These are phyloP conservation scores for Lysandra bellargus DNA, from an alignment of 2,888 invertebrate genomes.

Conservation along the genomic window DNA sequence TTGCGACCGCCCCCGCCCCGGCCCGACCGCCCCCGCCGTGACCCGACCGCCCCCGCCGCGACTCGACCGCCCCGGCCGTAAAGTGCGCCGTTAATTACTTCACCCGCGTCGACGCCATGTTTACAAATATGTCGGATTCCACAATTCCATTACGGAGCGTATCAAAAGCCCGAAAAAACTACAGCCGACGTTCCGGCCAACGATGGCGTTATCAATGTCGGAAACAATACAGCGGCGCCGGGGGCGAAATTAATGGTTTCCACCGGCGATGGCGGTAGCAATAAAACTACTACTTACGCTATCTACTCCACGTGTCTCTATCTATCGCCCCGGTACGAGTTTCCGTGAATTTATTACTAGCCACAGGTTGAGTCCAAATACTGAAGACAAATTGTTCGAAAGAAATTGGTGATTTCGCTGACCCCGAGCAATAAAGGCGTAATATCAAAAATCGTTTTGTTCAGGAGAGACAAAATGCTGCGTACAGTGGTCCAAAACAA, in stretches of 20 bases:
- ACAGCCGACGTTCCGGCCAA: neutral
- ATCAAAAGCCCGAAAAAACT: neutral
- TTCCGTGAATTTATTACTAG: conserved; percentile 6
- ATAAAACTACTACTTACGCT: conserved; percentile 22
- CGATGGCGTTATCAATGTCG: conserved; percentile 6
- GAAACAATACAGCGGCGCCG: conserved; percentile 11
- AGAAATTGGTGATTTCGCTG: neutral
- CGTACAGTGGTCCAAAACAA: too few species aligned
- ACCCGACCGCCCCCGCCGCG: neutral
- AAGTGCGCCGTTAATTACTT: conserved; percentile 24
- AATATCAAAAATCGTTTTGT: too few species aligned
- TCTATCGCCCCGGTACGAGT: conserved; percentile 9
- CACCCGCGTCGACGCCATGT: conserved; percentile 8
- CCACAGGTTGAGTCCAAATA: conserved; percentile 9
- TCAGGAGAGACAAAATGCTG: too few species aligned
- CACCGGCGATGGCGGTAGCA: conserved; percentile 20
- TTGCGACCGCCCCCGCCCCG: conserved; percentile 11
- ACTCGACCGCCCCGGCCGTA: conserved; percentile 10
- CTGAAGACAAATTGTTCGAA: neutral
- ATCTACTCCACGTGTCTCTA: conserved; percentile 18
- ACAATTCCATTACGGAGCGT: neutral
- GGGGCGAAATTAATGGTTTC: conserved; percentile 16
- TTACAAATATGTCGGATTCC: conserved; percentile 25
- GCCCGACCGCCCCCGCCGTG: neutral
- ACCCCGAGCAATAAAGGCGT: too few species aligned